Evolutionary conservation across 2,113 vertebrate genomes (phyloP).

Genomic region (Callaeas wilsoni): DNA sequence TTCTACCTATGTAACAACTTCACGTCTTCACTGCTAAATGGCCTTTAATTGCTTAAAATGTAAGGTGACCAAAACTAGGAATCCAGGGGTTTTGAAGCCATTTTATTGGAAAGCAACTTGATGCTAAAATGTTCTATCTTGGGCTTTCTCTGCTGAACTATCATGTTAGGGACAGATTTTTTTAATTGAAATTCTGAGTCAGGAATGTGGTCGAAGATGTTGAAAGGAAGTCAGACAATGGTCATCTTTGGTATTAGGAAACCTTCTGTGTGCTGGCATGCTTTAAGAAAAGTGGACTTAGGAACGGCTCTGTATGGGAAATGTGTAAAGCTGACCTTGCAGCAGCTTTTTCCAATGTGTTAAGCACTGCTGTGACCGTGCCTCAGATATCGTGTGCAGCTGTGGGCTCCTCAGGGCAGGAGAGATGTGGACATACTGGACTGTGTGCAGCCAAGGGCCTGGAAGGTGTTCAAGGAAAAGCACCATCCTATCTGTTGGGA

Average conservation of each 20-base stretch:
- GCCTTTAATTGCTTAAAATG: not conserved
- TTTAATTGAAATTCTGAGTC: not conserved
- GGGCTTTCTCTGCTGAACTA: not conserved
- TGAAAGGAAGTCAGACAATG: not conserved
- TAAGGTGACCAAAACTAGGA: not conserved
- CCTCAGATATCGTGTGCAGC: too few species aligned
- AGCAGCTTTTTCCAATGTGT: not conserved
- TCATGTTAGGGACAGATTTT: not conserved
- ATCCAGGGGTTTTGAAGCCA: rapidly evolving
- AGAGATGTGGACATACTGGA: rapidly evolving
- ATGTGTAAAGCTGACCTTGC: too few species aligned
- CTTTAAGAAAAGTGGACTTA: not conserved
- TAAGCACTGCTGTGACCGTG: not conserved
- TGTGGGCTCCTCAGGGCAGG: not conserved
- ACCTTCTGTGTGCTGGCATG: not conserved
- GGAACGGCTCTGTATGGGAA: too few species aligned
- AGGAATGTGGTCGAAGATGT: not conserved
- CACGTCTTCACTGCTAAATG: not conserved
- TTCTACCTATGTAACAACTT: not conserved
- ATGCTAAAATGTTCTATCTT: not conserved
- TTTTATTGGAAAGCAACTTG: not conserved
- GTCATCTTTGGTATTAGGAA: not conserved
- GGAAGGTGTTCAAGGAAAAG: not conserved
- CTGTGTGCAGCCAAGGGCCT: not conserved
- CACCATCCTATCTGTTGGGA: too few species aligned